phyloP scores from a whole-genome alignment of 2,797 vertebrate species.

The Anguilla obscura region DNA sequence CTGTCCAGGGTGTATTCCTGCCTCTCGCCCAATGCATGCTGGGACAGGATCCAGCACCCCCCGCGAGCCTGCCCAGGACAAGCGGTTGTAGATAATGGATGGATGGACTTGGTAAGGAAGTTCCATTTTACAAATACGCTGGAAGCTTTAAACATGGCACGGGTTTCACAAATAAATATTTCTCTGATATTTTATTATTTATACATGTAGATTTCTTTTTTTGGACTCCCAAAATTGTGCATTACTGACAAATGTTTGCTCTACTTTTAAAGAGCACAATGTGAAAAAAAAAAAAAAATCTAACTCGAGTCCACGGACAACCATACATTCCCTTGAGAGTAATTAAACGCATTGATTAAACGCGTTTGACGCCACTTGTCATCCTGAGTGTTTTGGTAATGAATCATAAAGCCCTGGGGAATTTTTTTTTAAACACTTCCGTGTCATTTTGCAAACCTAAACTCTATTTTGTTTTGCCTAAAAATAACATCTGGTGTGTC shows the following conservation, averaged over 20 bases:
- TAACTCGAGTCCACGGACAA: background rate
- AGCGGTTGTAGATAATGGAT: too few relatives aligned
- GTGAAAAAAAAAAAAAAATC: background rate
- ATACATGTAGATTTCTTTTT: background rate
- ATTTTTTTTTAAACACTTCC: slow-evolving; percentile 15
- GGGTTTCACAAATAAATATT: slow-evolving; percentile 5
- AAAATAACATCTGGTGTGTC: slow-evolving; percentile 31
- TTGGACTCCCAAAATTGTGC: background rate
- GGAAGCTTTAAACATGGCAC: slow-evolving; percentile 5
- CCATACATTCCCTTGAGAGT: slow-evolving; percentile 28
- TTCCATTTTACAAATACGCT: slow-evolving; percentile 17
- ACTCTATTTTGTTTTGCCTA: slow-evolving; percentile 31
- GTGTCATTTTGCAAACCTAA: slow-evolving; percentile 13
- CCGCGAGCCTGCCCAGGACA: too few relatives aligned
- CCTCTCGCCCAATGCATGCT: too few relatives aligned
- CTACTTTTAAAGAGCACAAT: background rate
- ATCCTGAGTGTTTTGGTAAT: slow-evolving; percentile 28
- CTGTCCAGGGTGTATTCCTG: too few relatives aligned
- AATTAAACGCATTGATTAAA: slow-evolving; percentile 37
- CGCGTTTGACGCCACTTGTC: slow-evolving; percentile 23
- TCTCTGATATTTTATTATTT: background rate
- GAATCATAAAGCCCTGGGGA: slow-evolving; percentile 35
- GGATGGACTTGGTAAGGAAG: background rate
- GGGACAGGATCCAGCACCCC: too few relatives aligned
- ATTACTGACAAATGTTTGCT: slow-evolving; percentile 1